phyloP scores from a whole-genome alignment of 2,888 invertebrate genomes.

The Thumatha senex region DNA sequence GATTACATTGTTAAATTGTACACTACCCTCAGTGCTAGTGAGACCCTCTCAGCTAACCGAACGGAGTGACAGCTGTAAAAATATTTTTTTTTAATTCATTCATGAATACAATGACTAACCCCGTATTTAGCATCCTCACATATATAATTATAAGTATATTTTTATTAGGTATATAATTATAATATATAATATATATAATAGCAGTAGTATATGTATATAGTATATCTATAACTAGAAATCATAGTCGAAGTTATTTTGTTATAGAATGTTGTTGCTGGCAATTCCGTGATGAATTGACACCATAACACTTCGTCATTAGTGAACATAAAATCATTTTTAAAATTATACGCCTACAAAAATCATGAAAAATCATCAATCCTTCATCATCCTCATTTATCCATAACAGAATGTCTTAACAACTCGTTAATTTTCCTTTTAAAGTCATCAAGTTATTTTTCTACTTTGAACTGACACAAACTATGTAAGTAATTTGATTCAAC shows the following conservation, averaged over 20 bases:
- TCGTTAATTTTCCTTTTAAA: slow-evolving; percentile 16
- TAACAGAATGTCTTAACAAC: slow-evolving; percentile 8
- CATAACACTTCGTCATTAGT: not conserved
- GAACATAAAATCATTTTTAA: not conserved
- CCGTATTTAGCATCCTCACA: no score
- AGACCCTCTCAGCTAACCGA: no score
- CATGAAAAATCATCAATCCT: not conserved
- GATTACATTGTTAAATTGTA: no score
- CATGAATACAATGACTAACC: no score
- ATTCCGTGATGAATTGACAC: not conserved
- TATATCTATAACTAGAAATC: no score
- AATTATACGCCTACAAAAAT: slow-evolving; percentile 20
- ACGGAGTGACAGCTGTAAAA: no score
- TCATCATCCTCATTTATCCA: slow-evolving; percentile 1
- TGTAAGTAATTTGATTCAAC: slow-evolving; percentile 38
- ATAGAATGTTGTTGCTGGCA: not conserved
- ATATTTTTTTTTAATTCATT: no score
- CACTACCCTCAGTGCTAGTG: no score
- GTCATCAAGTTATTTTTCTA: slow-evolving; percentile 20
- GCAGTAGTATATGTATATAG: no score
- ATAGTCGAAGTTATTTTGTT: not conserved
- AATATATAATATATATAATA: no score
- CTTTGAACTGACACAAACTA: slow-evolving; percentile 25
- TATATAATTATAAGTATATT: no score
- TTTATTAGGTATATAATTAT: no score